A percentile compares a stretch with the other conserved stretches of the same genome.
These are phyloP conservation scores for Melanerpes aurifrons DNA, from an alignment of 2,113 vertebrate genomes.

Conservation along the genomic window DNA sequence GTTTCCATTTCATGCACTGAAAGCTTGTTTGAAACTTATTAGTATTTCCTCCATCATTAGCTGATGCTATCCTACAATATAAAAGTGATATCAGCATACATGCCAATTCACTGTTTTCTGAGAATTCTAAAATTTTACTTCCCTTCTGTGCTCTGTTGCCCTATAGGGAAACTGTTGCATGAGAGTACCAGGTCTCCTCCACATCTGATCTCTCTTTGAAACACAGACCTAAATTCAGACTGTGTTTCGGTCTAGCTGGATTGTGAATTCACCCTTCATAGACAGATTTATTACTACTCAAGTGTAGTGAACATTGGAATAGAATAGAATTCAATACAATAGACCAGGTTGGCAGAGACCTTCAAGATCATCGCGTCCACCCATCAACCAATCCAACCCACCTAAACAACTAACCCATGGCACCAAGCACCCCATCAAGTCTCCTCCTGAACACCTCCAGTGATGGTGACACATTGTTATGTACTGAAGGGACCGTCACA, in stretches of 20 bases:
- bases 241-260: background rate
- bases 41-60: background rate
- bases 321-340: too few relatives aligned
- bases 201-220: background rate
- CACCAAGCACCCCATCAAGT: too few relatives aligned
- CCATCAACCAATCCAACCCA: too few relatives aligned
- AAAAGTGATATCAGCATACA: background rate
- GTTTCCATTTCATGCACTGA: background rate
- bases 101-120: background rate
- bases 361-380: too few relatives aligned
- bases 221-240: background rate
- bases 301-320: too few relatives aligned
- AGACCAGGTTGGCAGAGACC: too few relatives aligned
- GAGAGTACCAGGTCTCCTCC: rapidly evolving
- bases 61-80: background rate
- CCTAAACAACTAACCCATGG: too few relatives aligned
- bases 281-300: background rate
- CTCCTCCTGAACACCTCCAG: too few relatives aligned
- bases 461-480: background rate
- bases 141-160: background rate
- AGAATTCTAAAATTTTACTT: background rate
- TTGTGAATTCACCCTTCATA: background rate
- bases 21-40: background rate
- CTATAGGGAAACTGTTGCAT: rapidly evolving
- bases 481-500: background rate